Percentiles rank a stretch among this genome's conserved stretches.
phyloP scores from a whole-genome alignment of 1,140 invertebrate genomes.

The Psilanteris sp. region DNA sequence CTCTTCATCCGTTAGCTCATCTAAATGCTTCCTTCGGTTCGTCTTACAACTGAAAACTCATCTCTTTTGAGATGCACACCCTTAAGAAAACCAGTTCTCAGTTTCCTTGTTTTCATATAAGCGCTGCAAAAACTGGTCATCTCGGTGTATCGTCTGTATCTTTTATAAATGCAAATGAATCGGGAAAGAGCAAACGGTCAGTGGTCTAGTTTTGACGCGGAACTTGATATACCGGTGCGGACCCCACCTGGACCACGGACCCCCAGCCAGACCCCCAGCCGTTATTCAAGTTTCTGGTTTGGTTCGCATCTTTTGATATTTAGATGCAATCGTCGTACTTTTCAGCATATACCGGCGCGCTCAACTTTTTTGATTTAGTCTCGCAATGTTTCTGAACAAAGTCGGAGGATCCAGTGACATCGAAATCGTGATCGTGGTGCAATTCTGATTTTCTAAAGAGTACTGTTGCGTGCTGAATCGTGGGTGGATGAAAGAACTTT shows the following conservation, averaged over 20 bases:
- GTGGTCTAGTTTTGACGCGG: slow-evolving; percentile 65
- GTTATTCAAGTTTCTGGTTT: slow-evolving; percentile 73
- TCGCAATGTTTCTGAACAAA: slow-evolving; percentile 31
- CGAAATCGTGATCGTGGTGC: slow-evolving; percentile 20
- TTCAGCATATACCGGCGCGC: slow-evolving; percentile 19
- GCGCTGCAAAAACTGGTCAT: slow-evolving; percentile 46
- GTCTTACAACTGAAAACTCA: too few relatives aligned
- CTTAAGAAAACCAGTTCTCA: slow-evolving; percentile 57
- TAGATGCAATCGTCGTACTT: slow-evolving; percentile 60
- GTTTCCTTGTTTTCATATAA: slow-evolving; percentile 26
- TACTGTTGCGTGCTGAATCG: slow-evolving; percentile 17
- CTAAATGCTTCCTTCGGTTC: too few relatives aligned
- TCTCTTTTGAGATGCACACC: slow-evolving; percentile 34
- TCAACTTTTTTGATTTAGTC: slow-evolving; percentile 43
- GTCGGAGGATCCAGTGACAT: slow-evolving; percentile 31
- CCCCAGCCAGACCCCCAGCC: slow-evolving; percentile 75
- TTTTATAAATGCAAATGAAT: slow-evolving; percentile 61
- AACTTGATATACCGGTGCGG: slow-evolving; percentile 73
- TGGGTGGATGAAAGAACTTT: slow-evolving; percentile 11
- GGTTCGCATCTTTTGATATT: slow-evolving; percentile 71
- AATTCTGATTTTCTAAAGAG: slow-evolving; percentile 49
- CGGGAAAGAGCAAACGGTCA: slow-evolving; percentile 33
- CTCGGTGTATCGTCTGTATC: slow-evolving; percentile 39
- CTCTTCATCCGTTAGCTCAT: slow-evolving; percentile 14
- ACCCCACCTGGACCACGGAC: slow-evolving; percentile 78